These are phyloP conservation scores for Anaspis maculata DNA, from an alignment of 2,888 invertebrate species.

Conservation along the genomic window DNA sequence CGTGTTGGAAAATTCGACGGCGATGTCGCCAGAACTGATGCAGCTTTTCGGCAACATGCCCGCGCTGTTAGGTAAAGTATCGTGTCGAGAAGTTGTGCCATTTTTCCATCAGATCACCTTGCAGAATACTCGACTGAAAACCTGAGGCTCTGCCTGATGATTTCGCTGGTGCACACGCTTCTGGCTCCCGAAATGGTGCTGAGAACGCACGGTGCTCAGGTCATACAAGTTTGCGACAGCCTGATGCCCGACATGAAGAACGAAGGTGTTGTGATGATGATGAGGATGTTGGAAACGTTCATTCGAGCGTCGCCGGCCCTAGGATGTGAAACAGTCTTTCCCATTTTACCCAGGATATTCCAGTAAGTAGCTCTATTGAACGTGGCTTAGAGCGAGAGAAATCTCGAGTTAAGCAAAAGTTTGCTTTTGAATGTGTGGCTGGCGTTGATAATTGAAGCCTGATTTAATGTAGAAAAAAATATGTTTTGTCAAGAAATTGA, in stretches of 20 bases:
- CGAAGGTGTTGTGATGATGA: slow-evolving; percentile 63
- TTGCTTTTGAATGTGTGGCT: too few relatives aligned
- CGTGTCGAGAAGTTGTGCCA: too few relatives aligned
- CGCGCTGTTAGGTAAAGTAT: slow-evolving; percentile 56
- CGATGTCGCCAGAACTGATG: slow-evolving; percentile 57
- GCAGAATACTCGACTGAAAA: slow-evolving; percentile 76
- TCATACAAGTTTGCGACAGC: slow-evolving; percentile 62
- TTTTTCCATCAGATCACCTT: too few relatives aligned
- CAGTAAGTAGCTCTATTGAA: too few relatives aligned
- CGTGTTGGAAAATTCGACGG: slow-evolving; percentile 67
- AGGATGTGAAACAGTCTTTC: slow-evolving; percentile 63
- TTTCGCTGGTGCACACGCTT: slow-evolving; percentile 75
- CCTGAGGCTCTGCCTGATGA: slow-evolving; percentile 66
- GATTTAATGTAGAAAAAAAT: too few relatives aligned
- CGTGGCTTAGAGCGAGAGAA: too few relatives aligned
- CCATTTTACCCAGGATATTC: slow-evolving; percentile 53
- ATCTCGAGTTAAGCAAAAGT: too few relatives aligned
- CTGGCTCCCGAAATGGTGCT: slow-evolving; percentile 73
- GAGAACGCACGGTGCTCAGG: slow-evolving; percentile 58
- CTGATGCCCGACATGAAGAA: slow-evolving; percentile 70
- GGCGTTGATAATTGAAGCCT: too few relatives aligned
- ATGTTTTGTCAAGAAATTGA: too few relatives aligned
- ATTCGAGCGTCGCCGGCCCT: slow-evolving; percentile 64
- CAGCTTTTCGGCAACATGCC: slow-evolving; percentile 67
- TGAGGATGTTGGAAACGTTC: slow-evolving; percentile 69